phyloP scores from a whole-genome alignment of 2,797 vertebrate species.

The Huso huso region DNA sequence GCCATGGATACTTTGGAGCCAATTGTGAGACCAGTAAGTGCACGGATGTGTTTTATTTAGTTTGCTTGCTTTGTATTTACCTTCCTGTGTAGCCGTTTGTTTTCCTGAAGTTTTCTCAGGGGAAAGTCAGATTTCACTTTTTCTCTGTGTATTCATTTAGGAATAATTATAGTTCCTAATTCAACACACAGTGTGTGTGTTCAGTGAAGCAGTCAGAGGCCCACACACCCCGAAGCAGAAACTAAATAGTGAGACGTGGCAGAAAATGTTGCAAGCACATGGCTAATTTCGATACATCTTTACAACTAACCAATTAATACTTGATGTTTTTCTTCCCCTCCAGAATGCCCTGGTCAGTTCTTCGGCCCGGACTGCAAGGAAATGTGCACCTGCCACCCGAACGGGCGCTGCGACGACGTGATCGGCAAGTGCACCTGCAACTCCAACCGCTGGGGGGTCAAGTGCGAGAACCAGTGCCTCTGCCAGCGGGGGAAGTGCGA shows the following conservation, averaged over 20 bases:
- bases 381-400: conserved; percentile 85
- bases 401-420: conserved; percentile 89
- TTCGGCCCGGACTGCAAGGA: conserved; percentile 98
- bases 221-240: too few species aligned
- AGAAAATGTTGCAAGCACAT: too few species aligned
- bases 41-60: background rate
- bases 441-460: conserved; percentile 87
- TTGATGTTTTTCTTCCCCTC: background rate
- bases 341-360: conserved; percentile 91
- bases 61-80: conserved; percentile 14
- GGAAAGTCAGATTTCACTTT: background rate
- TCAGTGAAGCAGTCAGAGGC: too few species aligned
- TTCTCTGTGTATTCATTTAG: background rate
- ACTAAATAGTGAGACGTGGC: too few species aligned
- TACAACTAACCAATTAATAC: too few species aligned
- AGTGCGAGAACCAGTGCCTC: conserved; percentile 84
- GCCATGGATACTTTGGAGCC: conserved; percentile 93
- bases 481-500: conserved; percentile 94
- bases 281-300: too few species aligned
- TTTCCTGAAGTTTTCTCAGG: background rate
- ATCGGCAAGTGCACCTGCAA: conserved; percentile 90
- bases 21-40: conserved; percentile 94
- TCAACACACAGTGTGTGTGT: too few species aligned
- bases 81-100: background rate
- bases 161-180: too few species aligned